Base-by-base conservation (phyloP, 1,140 invertebrate species). In the Plodia interpunctella region DNA sequence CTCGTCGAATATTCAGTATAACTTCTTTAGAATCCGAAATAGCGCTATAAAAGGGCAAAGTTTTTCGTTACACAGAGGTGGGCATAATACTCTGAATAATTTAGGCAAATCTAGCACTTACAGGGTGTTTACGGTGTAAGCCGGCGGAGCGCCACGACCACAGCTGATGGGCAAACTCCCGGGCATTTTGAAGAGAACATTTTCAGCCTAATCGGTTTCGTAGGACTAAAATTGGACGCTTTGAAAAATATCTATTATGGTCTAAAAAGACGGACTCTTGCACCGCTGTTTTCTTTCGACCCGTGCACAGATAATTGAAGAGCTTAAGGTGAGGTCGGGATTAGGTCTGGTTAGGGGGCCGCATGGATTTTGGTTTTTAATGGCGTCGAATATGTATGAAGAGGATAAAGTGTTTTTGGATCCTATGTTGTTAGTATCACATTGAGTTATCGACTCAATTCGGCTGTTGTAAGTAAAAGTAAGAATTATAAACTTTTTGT, bases 281-380 rank as follows among this genome's bases (percentile, higher is more conserved):
- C 32, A 35, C 28, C 49, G 60, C 51, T 79, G 71, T 79, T 76
- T 80, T 77, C 76, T 80, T 78, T 78, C 55, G 60, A 51, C 57
- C 62, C 64, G 60, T 60, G 60, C 70, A 60, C 61, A 78, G 70
- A 78, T 81, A 80, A 83, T 81, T 80, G 76, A 75, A 73, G 63
- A 70, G 69, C 77, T 83, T 81, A 80, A 72, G 69, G 68, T 68
- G 68, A 60, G 73, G 70, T 56, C 30, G 60, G 73, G 76, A 79
- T 80, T 80, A 80, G 55, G 62, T 51, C 54, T 6, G 18, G 9
- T 30, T 71, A 60, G 60, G 67, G 69, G 52, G n/a, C 8, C 5
- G 63, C 28, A 66, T 59, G 49, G 19, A 63, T 65, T 57, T 21
- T 61, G 44, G 5, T 50, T 58, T 28, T 55, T 32, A n/a, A 17